Evolutionary conservation across 2,797 vertebrate species (phyloP).

Genomic region (Clangula hyemalis): DNA sequence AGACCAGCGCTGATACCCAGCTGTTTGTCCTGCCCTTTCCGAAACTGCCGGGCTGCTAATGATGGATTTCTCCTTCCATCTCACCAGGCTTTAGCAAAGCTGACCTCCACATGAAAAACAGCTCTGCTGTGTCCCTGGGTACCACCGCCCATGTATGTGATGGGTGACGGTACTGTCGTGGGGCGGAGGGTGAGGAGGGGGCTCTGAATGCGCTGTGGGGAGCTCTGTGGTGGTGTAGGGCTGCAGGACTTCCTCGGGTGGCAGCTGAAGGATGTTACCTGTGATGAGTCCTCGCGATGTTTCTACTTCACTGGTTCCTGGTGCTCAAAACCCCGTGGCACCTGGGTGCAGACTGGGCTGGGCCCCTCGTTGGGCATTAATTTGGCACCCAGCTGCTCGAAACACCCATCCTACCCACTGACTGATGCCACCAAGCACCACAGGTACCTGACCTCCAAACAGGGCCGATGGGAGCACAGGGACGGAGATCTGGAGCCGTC

Average conservation of each 20-base stretch:
- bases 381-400: neutral
- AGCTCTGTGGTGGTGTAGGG: neutral
- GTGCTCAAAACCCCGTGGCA: neutral
- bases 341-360: too few species aligned
- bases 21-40: neutral
- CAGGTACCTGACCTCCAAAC: neutral
- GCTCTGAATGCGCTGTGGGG: accelerated
- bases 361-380: neutral
- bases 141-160: accelerated
- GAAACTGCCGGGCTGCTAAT: neutral
- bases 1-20: neutral
- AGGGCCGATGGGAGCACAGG: accelerated
- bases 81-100: accelerated
- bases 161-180: accelerated
- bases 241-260: accelerated
- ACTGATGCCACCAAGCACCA: neutral
- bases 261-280: accelerated
- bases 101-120: neutral
- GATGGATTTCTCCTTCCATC: neutral
- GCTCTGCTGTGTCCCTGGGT: accelerated
- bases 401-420: neutral
- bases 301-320: neutral
- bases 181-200: neutral
- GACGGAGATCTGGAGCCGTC: neutral
- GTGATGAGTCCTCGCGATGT: neutral